Percentiles rank a stretch among this genome's conserved stretches.
phyloP scores from a whole-genome alignment of 2,888 invertebrate species.

The Cepaea hortensis region DNA sequence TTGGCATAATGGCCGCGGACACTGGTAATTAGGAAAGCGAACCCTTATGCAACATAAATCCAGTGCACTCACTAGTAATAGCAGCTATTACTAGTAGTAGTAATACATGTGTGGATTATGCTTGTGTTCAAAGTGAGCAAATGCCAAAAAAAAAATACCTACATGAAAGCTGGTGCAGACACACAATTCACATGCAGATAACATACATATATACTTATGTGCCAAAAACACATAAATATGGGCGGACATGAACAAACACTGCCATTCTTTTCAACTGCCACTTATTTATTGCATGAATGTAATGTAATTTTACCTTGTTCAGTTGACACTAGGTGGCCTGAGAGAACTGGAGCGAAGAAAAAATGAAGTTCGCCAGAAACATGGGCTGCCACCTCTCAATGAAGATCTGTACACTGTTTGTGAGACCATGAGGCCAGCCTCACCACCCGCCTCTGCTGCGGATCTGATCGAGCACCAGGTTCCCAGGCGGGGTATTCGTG shows the following conservation, averaged over 20 bases:
- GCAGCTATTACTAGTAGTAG: too few relatives aligned
- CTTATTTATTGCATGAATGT: neutral
- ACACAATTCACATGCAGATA: too few relatives aligned
- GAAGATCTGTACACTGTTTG: conserved; percentile 98
- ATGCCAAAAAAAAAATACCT: too few relatives aligned
- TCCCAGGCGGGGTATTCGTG: conserved; percentile 64
- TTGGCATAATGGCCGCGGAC: too few relatives aligned
- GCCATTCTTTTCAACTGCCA: neutral
- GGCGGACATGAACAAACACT: neutral
- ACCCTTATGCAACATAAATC: too few relatives aligned
- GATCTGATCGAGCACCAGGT: conserved; percentile 80
- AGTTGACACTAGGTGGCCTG: conserved; percentile 90
- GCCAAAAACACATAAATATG: neutral
- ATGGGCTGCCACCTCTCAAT: conserved; percentile 85
- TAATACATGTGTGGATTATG: too few relatives aligned
- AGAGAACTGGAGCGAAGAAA: conserved; percentile 88
- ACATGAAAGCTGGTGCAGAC: too few relatives aligned
- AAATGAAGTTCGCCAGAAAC: conserved; percentile 79
- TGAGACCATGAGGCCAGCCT: conserved; percentile 93
- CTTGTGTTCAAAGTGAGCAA: too few relatives aligned
- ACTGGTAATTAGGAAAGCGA: too few relatives aligned
- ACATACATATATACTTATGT: too few relatives aligned
- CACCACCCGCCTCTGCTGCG: conserved; percentile 93
- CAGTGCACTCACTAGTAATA: too few relatives aligned
- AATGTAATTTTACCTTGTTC: neutral